phyloP scores from a whole-genome alignment of 1,140 invertebrate genomes.

The Dryas iulia region DNA sequence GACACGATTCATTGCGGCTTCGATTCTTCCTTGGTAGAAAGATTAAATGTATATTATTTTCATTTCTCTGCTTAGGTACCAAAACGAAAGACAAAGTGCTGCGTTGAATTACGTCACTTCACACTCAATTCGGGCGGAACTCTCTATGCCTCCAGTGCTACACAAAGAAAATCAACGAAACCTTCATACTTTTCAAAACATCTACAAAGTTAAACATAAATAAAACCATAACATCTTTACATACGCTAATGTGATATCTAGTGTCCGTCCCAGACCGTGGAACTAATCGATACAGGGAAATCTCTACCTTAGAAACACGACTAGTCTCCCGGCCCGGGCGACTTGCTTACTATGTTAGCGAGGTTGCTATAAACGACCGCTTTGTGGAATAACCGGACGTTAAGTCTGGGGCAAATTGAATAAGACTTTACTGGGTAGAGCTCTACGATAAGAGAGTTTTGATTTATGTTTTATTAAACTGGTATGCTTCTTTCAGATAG shows the following conservation, averaged over 20 bases:
- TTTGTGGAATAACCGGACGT: conserved; percentile 11
- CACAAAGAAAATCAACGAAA: too few species aligned
- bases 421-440: conserved; percentile 1
- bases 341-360: conserved; percentile 16
- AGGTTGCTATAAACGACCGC: conserved; percentile 18
- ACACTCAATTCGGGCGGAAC: too few species aligned
- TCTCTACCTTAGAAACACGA: conserved; percentile 24
- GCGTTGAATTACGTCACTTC: too few species aligned
- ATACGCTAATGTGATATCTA: conserved; percentile 12
- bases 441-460: background rate
- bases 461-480: background rate
- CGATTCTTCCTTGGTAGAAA: too few species aligned
- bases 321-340: conserved; percentile 9
- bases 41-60: too few species aligned
- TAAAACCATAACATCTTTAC: conserved; percentile 4
- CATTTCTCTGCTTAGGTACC: too few species aligned
- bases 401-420: background rate
- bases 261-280: conserved; percentile 11
- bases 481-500: background rate
- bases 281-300: conserved; percentile 32
- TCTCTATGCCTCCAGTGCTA: too few species aligned
- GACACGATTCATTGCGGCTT: too few species aligned
- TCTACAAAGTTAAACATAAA: background rate
- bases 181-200: background rate
- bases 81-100: too few species aligned